phyloP scores from a whole-genome alignment of 2,113 vertebrate genomes.

The Octodon degus region DNA sequence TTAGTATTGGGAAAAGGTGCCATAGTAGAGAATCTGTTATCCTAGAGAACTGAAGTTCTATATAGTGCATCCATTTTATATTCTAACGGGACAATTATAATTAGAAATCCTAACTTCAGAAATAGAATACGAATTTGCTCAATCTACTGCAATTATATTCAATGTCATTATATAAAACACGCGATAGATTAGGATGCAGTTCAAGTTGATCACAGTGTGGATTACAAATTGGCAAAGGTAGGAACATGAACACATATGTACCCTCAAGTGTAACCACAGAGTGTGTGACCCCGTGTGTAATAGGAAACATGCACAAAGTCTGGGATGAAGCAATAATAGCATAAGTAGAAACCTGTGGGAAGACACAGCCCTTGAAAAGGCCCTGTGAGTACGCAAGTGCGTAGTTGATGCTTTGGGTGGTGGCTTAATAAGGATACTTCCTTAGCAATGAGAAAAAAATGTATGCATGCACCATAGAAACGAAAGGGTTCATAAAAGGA shows the following conservation, averaged over 20 bases:
- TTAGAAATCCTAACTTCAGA: constrained; percentile 30
- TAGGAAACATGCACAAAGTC: background rate
- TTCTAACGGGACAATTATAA: background rate
- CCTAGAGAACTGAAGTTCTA: background rate
- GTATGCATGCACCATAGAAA: background rate
- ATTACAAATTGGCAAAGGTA: background rate
- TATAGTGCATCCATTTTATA: background rate
- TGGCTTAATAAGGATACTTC: constrained; percentile 48
- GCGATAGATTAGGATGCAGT: constrained; percentile 10
- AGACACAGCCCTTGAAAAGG: constrained; percentile 41
- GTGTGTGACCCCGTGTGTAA: background rate
- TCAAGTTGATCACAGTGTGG: background rate
- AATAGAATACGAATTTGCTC: background rate
- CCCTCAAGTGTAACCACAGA: background rate
- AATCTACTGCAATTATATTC: background rate
- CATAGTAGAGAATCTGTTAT: background rate
- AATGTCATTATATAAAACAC: background rate
- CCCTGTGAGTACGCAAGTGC: constrained; percentile 50
- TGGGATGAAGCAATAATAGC: constrained; percentile 8
- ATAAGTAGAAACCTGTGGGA: constrained; percentile 66
- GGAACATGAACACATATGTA: constrained; percentile 36
- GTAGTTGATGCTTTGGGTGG: constrained; percentile 58
- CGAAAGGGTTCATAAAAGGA: constrained; percentile 12
- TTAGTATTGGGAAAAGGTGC: background rate
- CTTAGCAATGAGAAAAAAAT: constrained; percentile 39